These are phyloP conservation scores for Aphidius gifuensis DNA, from an alignment of 1,140 invertebrate genomes.

Conservation along the genomic window DNA sequence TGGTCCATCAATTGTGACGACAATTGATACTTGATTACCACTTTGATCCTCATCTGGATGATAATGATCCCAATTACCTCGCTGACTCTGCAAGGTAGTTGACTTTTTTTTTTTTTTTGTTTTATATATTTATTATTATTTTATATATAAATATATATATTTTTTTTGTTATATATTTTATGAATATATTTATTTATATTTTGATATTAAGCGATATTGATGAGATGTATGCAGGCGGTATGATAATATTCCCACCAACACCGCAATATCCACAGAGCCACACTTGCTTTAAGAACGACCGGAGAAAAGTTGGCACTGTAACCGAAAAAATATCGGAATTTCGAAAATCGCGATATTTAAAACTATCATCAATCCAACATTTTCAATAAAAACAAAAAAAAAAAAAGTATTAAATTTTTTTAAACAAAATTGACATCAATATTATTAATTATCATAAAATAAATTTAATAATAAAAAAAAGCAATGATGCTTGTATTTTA, in stretches of 20 bases:
- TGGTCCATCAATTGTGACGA: constrained; percentile 23
- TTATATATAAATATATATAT: background rate
- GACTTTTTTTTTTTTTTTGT: background rate
- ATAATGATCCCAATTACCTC: constrained; percentile 25
- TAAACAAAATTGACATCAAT: constrained; percentile 8
- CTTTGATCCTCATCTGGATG: constrained; percentile 15
- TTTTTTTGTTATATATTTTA: constrained; percentile 6
- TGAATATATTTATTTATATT: constrained; percentile 2
- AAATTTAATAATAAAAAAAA: background rate
- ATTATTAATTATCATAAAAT: background rate
- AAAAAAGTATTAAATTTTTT: background rate
- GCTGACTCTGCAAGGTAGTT: constrained; percentile 24
- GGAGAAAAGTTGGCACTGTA: constrained; percentile 74
- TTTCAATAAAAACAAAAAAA: background rate
- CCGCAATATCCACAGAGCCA: constrained; percentile 26
- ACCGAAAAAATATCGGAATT: constrained; percentile 42
- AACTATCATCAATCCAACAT: constrained; percentile 11
- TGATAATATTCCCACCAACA: constrained; percentile 23
- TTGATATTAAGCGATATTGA: constrained; percentile 13
- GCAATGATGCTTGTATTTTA: constrained; percentile 21
- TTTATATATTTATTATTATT: background rate
- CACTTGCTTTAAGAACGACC: constrained; percentile 60
- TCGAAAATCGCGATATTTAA: constrained; percentile 19
- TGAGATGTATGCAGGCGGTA: constrained; percentile 21
- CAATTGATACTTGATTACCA: constrained; percentile 21